Percentiles rank a stretch among this genome's conserved stretches.
Evolutionary conservation across 2,888 invertebrate genomes (phyloP).

Genomic region (Caenorhabditis afra): DNA sequence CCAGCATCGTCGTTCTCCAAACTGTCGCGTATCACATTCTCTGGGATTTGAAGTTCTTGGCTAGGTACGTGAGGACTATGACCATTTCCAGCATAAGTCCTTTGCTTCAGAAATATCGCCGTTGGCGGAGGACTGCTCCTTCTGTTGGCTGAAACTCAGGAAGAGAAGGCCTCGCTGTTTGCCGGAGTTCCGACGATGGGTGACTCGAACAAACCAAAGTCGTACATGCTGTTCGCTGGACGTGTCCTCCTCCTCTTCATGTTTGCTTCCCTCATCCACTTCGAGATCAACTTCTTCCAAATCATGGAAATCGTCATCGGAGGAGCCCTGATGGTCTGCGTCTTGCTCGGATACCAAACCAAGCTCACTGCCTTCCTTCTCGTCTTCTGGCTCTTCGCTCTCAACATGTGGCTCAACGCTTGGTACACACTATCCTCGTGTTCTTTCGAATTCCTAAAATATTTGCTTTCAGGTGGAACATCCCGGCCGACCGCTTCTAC

Average conservation of each 20-base stretch:
- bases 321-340: conserved; percentile 93
- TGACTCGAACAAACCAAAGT: conserved; percentile 88
- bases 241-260: conserved; percentile 96
- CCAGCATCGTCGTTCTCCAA: conserved; percentile 96
- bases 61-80: conserved; percentile 82
- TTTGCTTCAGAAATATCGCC: conserved; percentile 91
- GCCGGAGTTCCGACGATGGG: conserved; percentile 87
- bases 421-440: conserved; percentile 84
- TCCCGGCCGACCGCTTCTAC: conserved; percentile 94
- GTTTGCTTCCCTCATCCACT: conserved; percentile 96
- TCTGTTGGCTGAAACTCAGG: conserved; percentile 89
- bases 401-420: conserved; percentile 97
- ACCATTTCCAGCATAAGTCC: not conserved
- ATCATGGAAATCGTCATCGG: conserved; percentile 88
- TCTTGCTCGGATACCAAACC: conserved; percentile 97
- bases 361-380: conserved; percentile 96
- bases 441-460: not conserved
- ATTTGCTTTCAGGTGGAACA: conserved; percentile 85
- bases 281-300: conserved; percentile 90
- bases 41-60: conserved; percentile 97
- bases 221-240: conserved; percentile 95
- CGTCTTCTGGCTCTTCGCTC: conserved; percentile 88
- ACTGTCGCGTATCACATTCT: conserved; percentile 87
- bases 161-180: conserved; percentile 86
- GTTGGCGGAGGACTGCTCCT: conserved; percentile 96